Evolutionary conservation across 1,140 invertebrate species (phyloP), one percentile per base, ranked within the genome.

Genomic region (Berghia stephanieae): DNA sequence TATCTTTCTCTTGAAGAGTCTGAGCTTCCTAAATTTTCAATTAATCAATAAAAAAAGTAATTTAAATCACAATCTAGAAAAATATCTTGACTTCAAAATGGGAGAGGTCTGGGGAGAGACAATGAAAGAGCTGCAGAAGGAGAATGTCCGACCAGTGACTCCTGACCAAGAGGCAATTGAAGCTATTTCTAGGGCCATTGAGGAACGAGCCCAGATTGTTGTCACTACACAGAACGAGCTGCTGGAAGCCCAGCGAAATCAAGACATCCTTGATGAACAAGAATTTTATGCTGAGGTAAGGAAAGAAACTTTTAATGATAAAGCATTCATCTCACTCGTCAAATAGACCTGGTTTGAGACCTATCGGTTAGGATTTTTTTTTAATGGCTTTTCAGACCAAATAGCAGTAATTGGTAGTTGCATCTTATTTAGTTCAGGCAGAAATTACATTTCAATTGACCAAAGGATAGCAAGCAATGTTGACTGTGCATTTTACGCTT

Each of bases 71-170:
- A n/a, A n/a, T n/a, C n/a, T n/a, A 76, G 88, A 90, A 80, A 87
- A 89, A 81, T 90, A 89, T 80, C 79, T 90, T 24, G 88, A 90
- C 78, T 88, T 90, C 73, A 90, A 90, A 86, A 81, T 88, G 78
- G 88, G 89, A 46, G 89, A 90, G 72, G 88, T 90, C 2, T 89
- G 88, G 88, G 84, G 82, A 40, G 89, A 90, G 79, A 83, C 88
- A 2, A 84, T 89, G 18, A 78, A 78, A 42, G 89, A 90, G 73
- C 74, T 90, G 24, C 52, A 77, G 46, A 70, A 78, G 42, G 89
- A 90, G 73, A 80, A 84, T 6, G 82, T 90, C 0, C 79, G 86
- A 34, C 88, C 88, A n/a, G 85, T 89, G 1, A 85, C 86, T 10
- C 87, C 88, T 16, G 89, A 90, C 73, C 82, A 83, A 38, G 88